Conservation (phyloP, 2,113 vertebrate species). For the Vimba vimba region DNA sequence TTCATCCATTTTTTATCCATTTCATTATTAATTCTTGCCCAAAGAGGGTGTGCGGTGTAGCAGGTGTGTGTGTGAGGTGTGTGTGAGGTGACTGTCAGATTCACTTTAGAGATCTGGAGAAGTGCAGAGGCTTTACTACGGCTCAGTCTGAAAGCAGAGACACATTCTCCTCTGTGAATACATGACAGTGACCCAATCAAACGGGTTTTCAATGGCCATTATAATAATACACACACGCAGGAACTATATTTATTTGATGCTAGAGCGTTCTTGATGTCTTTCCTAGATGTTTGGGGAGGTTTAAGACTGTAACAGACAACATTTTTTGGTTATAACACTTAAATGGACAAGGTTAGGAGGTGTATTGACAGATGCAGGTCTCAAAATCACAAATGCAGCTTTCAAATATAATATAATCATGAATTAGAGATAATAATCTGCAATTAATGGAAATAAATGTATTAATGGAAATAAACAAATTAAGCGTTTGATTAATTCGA, state of each 20-base stretch:
- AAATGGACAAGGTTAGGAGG: neutral
- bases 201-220: neutral
- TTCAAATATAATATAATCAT: neutral
- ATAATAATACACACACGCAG: neutral
- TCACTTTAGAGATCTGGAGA: neutral
- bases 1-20: slow-evolving; percentile 26
- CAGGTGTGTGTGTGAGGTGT: too few species aligned
- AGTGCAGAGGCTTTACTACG: neutral
- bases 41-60: neutral
- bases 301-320: neutral
- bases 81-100: neutral
- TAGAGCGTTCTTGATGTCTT: too few species aligned
- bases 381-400: neutral
- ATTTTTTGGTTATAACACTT: neutral
- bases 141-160: neutral
- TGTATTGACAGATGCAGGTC: neutral
- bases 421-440: neutral
- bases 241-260: neutral
- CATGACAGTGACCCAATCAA: neutral
- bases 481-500: neutral
- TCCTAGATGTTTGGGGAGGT: too few species aligned
- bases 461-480: neutral
- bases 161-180: neutral
- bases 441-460: neutral
- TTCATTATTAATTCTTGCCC: neutral